These are phyloP conservation scores for Ectropis grisescens DNA, from an alignment of 1,140 invertebrate genomes.

Conservation along the genomic window DNA sequence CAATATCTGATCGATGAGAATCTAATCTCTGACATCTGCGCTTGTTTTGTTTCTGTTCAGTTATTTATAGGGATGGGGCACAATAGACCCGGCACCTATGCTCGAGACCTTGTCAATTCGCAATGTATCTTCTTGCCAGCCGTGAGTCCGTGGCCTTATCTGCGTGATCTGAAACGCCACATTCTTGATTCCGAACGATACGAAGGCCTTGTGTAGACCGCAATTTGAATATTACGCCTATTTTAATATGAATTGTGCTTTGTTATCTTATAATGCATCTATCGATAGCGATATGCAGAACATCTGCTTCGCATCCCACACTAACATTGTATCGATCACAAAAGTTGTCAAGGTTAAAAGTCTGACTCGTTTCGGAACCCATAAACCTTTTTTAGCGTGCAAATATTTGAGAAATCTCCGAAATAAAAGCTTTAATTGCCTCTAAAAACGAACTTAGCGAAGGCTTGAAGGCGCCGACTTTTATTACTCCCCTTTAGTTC, in stretches of 20 bases:
- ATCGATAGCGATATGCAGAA: too few relatives aligned
- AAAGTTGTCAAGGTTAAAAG: too few relatives aligned
- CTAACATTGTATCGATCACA: too few relatives aligned
- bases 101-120: constrained; percentile 25
- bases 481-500: constrained; percentile 27
- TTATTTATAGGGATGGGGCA: background rate
- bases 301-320: too few relatives aligned
- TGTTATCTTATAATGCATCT: too few relatives aligned
- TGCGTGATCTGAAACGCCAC: constrained; percentile 32
- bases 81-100: too few relatives aligned
- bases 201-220: constrained; percentile 2
- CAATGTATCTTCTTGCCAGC: constrained; percentile 36
- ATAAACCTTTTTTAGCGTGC: too few relatives aligned
- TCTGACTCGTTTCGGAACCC: too few relatives aligned
- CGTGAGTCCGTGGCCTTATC: constrained; percentile 37
- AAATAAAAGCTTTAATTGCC: too few relatives aligned
- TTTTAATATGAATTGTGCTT: too few relatives aligned
- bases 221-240: constrained; percentile 9
- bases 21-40: constrained; percentile 52
- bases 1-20: constrained; percentile 30
- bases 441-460: too few relatives aligned
- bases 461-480: constrained; percentile 13
- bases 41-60: constrained; percentile 20
- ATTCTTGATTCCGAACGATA: constrained; percentile 33
- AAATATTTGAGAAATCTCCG: too few relatives aligned